Percentiles rank a stretch among this genome's conserved stretches.
phyloP scores from a whole-genome alignment of 2,113 vertebrate genomes.

The Glaucomys volans region DNA sequence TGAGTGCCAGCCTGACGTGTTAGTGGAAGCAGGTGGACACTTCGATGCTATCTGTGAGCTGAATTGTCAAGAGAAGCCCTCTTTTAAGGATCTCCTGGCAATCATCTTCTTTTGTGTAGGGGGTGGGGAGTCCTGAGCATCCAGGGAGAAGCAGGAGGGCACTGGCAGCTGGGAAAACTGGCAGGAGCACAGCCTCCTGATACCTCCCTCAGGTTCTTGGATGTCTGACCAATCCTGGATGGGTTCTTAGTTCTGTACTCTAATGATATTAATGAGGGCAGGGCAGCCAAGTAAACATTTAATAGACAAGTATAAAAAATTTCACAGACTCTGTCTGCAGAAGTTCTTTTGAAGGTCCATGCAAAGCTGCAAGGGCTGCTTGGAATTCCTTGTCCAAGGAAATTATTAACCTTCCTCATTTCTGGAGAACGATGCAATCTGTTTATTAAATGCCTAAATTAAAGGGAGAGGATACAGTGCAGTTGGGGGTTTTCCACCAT shows the following conservation, averaged over 20 bases:
- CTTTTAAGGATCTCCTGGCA: background rate
- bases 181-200: background rate
- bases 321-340: conserved; percentile 75
- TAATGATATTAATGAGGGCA: conserved; percentile 71
- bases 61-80: background rate
- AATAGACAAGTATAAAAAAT: conserved; percentile 76
- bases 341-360: conserved; percentile 78
- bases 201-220: background rate
- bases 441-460: conserved; percentile 80
- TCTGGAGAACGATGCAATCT: conserved; percentile 71
- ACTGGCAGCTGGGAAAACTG: background rate
- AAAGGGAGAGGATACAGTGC: conserved; percentile 65
- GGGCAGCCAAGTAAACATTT: conserved; percentile 75
- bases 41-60: background rate
- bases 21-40: background rate
- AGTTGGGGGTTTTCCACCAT: conserved; percentile 77
- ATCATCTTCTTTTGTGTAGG: background rate
- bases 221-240: conserved; percentile 32
- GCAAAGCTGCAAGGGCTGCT: conserved; percentile 64
- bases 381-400: conserved; percentile 72
- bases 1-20: background rate
- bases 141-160: background rate
- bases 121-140: background rate
- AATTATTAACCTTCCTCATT: conserved; percentile 80
- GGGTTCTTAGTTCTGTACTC: conserved; percentile 25